These are phyloP conservation scores for Pithys albifrons DNA, from an alignment of 2,113 vertebrate species.

Conservation along the genomic window DNA sequence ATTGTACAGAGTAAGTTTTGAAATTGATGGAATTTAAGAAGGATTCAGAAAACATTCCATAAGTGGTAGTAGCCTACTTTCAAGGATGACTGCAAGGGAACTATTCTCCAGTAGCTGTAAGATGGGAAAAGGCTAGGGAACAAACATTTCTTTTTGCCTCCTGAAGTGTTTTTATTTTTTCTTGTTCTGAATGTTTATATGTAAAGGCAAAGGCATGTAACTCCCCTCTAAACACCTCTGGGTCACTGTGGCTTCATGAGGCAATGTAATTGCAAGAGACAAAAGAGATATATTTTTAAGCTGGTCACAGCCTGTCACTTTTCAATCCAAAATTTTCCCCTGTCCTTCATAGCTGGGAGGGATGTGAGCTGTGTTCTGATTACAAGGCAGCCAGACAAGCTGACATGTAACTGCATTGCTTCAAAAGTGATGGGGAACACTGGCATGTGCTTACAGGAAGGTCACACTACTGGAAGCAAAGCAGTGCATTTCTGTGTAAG, in stretches of 20 bases:
- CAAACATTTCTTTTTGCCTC: neutral
- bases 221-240: neutral
- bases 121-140: neutral
- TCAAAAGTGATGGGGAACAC: neutral
- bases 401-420: neutral
- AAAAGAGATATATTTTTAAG: neutral
- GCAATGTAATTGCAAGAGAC: neutral
- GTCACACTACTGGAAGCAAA: neutral
- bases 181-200: neutral
- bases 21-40: neutral
- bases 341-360: neutral
- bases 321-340: neutral
- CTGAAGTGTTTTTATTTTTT: neutral
- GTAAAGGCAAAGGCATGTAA: neutral
- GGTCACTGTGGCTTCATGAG: neutral
- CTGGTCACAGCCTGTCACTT: neutral
- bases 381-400: neutral
- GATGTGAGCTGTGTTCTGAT: neutral
- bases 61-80: neutral
- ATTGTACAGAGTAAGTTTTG: neutral
- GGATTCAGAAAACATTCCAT: neutral
- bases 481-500: neutral
- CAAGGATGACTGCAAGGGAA: neutral
- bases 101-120: neutral
- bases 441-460: neutral